Evolutionary conservation across 2,113 vertebrate genomes (phyloP), one percentile per base, ranked within the genome.

Genomic region (Microcebus jonahi): DNA sequence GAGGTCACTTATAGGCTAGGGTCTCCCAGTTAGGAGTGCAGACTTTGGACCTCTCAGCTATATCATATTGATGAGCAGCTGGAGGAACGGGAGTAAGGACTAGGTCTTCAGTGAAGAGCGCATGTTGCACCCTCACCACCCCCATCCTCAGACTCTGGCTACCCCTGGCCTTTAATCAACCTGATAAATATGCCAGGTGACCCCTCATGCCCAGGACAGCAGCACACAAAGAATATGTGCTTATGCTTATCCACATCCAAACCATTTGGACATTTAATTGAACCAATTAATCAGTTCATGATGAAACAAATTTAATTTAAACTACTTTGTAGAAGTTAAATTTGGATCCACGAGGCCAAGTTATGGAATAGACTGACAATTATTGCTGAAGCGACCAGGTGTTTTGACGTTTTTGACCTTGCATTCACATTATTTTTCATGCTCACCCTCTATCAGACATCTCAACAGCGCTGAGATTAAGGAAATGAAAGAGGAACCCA

Each of bases 241-340:
- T 20, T 55, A 50, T 79, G 29, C 20, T 81, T 71, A 71, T 29
- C 20, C 8, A 12, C n/a, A n/a, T 12, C 25, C 34, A 76, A 53
- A 70, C 25, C 12, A 67, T 31, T 42, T 92, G 71, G 15, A 45
- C 12, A 76, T 77, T 90, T 79, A 53, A 39, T 39, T 77, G 36
- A 96, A 85, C 4, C 3, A 42, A 81, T 84, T 20, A 77, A 36
- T 68, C 34, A 65, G n/a, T 73, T 94, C n/a, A 75, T 20, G 36
- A 68, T 68, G 25, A 55, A 76, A 80, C 77, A 34, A 9, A 57
- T 48, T 76, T 91, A 82, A 61, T 82, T 95, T 71, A 93, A 93
- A 68, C 21, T 39, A 5, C 71, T 55, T 53, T 84, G 3, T 73
- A 76, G 75, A 85, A 77, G n/a, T 15, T 15, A 45, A 73, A 3